Conservation (phyloP, 2,797 vertebrate genomes). For the Gambusia yucatana region DNA sequence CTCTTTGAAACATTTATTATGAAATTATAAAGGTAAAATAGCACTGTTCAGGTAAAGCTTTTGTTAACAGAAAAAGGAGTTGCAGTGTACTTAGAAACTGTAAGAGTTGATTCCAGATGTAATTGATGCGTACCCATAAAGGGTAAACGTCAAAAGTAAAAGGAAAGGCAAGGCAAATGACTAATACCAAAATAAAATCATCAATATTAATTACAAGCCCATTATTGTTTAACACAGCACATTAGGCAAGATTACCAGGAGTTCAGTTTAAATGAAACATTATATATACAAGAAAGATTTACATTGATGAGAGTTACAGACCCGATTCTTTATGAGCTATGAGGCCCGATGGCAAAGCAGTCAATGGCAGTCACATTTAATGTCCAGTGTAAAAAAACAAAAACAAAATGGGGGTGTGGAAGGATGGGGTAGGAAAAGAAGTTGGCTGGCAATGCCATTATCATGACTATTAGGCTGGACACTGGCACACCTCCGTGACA, state of each 20-base stretch:
- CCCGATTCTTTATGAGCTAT: slow-evolving; percentile 73
- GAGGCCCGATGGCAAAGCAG: slow-evolving; percentile 65
- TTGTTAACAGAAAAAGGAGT: slow-evolving; percentile 68
- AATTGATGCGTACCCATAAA: slow-evolving; percentile 73
- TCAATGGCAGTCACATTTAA: slow-evolving; percentile 77
- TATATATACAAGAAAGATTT: slow-evolving; percentile 85
- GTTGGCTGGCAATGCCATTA: slow-evolving; percentile 69
- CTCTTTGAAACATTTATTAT: slow-evolving; percentile 88
- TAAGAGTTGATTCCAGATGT: slow-evolving; percentile 77
- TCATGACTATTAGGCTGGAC: slow-evolving; percentile 74
- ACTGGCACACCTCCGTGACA: slow-evolving; percentile 68
- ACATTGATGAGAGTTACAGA: slow-evolving; percentile 77
- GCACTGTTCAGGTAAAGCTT: slow-evolving; percentile 82
- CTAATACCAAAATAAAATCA: slow-evolving; percentile 50
- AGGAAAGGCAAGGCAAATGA: slow-evolving; percentile 27
- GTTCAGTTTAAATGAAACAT: slow-evolving; percentile 85
- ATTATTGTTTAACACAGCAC: slow-evolving; percentile 85
- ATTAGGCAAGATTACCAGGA: slow-evolving; percentile 87
- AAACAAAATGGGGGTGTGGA: slow-evolving; percentile 13
- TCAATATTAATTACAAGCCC: slow-evolving; percentile 71
- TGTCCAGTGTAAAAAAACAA: slow-evolving; percentile 54
- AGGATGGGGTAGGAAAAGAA: slow-evolving; percentile 6
- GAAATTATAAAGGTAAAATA: slow-evolving; percentile 85
- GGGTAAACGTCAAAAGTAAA: slow-evolving; percentile 29
- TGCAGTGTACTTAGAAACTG: slow-evolving; percentile 72